Conservation (phyloP, 2,888 invertebrate species). For the Lysandra coridon region DNA sequence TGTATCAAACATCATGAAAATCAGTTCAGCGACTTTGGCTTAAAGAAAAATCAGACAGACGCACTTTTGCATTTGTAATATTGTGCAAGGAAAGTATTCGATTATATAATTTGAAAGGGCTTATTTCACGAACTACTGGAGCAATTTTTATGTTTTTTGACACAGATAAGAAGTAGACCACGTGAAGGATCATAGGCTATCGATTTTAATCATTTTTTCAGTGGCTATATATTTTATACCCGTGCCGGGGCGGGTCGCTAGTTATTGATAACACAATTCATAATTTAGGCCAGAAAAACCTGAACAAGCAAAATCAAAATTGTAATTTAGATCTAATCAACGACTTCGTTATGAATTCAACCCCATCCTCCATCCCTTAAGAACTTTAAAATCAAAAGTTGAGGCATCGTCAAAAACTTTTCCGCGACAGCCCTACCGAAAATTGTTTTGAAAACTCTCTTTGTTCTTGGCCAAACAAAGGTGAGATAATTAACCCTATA, state of each 20-base stretch:
- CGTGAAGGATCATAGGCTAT: too few relatives aligned
- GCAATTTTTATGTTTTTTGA: too few relatives aligned
- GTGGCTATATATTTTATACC: too few relatives aligned
- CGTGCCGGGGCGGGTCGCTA: too few relatives aligned
- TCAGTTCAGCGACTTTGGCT: neutral
- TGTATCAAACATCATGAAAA: neutral
- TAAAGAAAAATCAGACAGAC: neutral
- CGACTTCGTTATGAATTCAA: neutral
- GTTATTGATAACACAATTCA: neutral
- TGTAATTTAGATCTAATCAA: neutral
- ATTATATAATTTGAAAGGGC: too few relatives aligned
- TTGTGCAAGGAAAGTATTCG: too few relatives aligned
- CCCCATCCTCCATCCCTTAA: neutral
- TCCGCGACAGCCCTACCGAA: conserved; percentile 44
- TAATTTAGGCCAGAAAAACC: neutral
- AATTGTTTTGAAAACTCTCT: conserved; percentile 52
- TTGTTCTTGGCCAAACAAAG: conserved; percentile 52
- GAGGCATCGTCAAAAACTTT: conserved; percentile 23
- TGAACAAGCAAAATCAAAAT: neutral
- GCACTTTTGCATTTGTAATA: neutral
- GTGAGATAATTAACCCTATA: conserved; percentile 49
- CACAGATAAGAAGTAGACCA: too few relatives aligned
- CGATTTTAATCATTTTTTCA: too few relatives aligned
- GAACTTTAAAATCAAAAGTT: conserved; percentile 6
- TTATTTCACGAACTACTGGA: too few relatives aligned